Evolutionary conservation across 2,113 vertebrate species (phyloP), one percentile per base, ranked within the genome.

Genomic region (Xiphophorus hellerii): DNA sequence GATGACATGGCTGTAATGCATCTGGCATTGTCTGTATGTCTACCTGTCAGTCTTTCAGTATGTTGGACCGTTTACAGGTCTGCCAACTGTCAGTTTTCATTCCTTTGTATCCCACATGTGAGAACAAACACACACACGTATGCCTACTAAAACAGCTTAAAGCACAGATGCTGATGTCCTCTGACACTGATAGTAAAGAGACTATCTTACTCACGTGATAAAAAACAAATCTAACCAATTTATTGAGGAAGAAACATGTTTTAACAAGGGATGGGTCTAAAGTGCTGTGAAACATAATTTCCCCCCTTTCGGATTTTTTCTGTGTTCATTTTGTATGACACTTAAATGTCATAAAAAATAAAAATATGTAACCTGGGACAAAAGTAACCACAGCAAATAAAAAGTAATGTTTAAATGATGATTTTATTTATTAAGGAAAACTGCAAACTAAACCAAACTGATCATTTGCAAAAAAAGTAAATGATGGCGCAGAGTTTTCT

Each of bases 1-100:
- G 76, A 88, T 93, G 80, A 84, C 91, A 80, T 66, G 73, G 28
- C 78, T 73, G 67, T 76, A 81, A 83, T 80, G 83, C 63, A 76
- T 44, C 77, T 84, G 74, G 69, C 76, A 78, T 77, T 88, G 78
- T 84, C 78, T 3, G 42, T 73, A 48, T 74, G 74, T 86, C 83
- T 72, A 12, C 67, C 69, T 75, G 66, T 90, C 80, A 85, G 80
- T 78, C 71, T 73, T 33, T 80, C 82, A 70, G 42, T 69, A 63
- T 76, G 81, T 66, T 31, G 76, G 60, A 83, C 11, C 88, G 69
- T 89, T 84, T 87, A 84, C 75, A 69, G 48, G 81, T 67, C 86
- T 88, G 83, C 86, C 75, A 74, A 77, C 72, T 90, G 86, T 90
- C 92, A 92, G 69, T 92, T 87, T 87, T 66, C 84, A 85, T 77